A percentile compares a stretch with the other conserved stretches of the same genome.
Conservation (phyloP, 2,797 vertebrate species). For the Dermochelys coriacea region DNA sequence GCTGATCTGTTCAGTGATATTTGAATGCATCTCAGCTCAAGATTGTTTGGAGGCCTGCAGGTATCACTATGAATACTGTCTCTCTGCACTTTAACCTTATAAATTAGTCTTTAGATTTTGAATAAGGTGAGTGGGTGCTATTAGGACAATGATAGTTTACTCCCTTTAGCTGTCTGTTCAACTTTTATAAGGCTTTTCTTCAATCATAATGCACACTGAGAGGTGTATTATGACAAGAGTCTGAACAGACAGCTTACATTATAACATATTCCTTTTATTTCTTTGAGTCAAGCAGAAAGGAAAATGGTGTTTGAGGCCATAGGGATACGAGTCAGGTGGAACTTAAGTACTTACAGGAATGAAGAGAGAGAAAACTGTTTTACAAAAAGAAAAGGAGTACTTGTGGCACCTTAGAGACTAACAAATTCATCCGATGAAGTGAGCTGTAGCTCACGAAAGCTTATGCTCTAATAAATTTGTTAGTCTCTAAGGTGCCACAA, state of each 20-base stretch:
- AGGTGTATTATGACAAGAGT: neutral
- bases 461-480: too few relatives aligned
- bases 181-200: neutral
- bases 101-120: neutral
- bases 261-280: conserved; percentile 17
- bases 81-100: fast-evolving
- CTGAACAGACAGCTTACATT: neutral
- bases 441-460: too few relatives aligned
- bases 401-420: too few relatives aligned
- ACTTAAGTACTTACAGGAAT: neutral
- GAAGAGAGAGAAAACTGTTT: conserved; percentile 52
- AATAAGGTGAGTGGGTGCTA: neutral
- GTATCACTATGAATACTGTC: neutral
- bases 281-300: neutral
- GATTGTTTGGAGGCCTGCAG: neutral
- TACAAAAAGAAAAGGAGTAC: too few relatives aligned
- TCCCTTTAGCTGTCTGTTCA: neutral
- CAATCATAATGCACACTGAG: neutral
- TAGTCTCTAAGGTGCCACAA: too few relatives aligned
- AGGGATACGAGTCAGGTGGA: conserved; percentile 11
- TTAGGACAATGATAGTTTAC: neutral
- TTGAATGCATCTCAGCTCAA: neutral
- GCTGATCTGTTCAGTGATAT: neutral
- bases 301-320: neutral
- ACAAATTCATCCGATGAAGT: too few relatives aligned